Percentiles rank a stretch among this genome's conserved stretches.
These are phyloP conservation scores for Dinomys branickii DNA, from an alignment of 2,113 vertebrate species.

Conservation along the genomic window DNA sequence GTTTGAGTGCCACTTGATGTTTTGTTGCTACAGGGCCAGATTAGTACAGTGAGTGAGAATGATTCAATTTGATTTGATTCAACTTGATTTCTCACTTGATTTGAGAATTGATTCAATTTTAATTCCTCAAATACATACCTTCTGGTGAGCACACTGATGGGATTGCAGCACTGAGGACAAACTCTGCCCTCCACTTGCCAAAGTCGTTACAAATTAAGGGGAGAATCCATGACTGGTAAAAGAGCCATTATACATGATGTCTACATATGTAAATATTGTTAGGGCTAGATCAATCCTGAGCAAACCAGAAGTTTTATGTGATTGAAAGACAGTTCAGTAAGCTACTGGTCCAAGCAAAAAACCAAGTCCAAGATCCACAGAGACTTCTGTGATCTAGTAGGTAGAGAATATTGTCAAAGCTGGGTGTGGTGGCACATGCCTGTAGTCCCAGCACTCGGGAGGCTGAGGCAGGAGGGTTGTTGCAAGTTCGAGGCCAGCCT, in stretches of 20 bases:
- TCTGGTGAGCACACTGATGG: neutral
- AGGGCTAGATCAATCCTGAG: neutral
- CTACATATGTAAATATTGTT: neutral
- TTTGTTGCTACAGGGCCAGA: neutral
- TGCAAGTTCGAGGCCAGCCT: too few species aligned
- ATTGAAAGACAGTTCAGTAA: constrained; percentile 24
- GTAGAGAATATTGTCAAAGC: neutral
- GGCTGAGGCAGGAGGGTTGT: too few species aligned
- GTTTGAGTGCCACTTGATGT: neutral
- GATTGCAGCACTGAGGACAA: neutral
- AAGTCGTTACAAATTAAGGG: neutral
- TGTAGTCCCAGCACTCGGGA: too few species aligned
- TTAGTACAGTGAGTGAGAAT: neutral
- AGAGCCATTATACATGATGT: neutral
- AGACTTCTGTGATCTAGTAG: neutral
- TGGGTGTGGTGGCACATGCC: too few species aligned
- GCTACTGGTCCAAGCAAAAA: neutral
- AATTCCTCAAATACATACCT: neutral
- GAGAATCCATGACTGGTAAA: neutral
- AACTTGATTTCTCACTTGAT: too few species aligned
- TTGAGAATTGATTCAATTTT: neutral
- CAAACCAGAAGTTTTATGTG: constrained; percentile 6
- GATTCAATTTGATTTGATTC: neutral
- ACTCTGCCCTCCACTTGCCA: neutral
- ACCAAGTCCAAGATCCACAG: constrained; percentile 28